These are phyloP conservation scores for Sceloporus undulatus DNA, from an alignment of 2,113 vertebrate genomes.

Conservation along the genomic window DNA sequence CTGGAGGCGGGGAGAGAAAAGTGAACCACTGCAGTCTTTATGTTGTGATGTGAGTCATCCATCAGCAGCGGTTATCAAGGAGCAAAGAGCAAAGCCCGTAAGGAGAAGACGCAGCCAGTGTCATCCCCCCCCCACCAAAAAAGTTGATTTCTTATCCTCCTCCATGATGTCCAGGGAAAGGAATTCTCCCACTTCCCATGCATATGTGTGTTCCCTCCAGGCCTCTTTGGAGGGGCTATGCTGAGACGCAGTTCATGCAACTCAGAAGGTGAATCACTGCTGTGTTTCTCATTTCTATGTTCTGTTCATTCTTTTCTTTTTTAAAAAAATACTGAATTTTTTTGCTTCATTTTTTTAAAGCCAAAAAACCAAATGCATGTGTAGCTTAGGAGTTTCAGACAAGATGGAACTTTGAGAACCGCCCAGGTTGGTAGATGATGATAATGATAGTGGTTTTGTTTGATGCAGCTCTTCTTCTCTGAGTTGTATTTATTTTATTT, in stretches of 20 bases:
- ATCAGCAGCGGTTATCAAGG: not conserved
- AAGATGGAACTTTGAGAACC: no score
- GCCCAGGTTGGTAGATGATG: no score
- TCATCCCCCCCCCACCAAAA: accelerated
- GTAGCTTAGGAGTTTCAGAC: no score
- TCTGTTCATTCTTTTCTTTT: not conserved
- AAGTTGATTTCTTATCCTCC: not conserved
- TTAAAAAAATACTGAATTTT: no score
- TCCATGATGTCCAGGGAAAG: not conserved
- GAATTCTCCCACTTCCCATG: not conserved
- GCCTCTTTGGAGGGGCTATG: not conserved
- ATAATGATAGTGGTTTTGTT: no score
- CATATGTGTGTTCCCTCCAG: not conserved
- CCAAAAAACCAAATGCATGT: no score
- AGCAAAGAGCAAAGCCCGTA: not conserved
- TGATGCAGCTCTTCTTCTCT: no score
- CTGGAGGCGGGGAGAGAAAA: not conserved
- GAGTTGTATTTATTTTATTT: no score
- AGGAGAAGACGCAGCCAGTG: not conserved
- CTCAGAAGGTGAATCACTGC: not conserved
- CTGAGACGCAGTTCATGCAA: not conserved
- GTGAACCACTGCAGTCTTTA: accelerated
- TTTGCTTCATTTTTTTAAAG: no score
- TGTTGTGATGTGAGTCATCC: not conserved
- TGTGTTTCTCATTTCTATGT: not conserved